Base-by-base conservation (phyloP, 2,888 invertebrate species). In the Scelioninae gen. 1 region DNA sequence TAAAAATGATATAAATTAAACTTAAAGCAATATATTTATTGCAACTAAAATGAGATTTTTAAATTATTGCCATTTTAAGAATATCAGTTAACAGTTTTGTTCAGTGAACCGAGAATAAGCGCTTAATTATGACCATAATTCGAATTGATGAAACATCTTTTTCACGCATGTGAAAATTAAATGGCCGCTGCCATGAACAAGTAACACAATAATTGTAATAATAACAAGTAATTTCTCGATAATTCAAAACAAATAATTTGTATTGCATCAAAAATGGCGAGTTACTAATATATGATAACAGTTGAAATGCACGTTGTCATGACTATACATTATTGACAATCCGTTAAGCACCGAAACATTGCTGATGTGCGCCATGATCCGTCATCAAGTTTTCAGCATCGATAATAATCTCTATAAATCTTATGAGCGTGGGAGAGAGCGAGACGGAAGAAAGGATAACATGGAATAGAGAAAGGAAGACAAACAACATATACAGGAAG, bases 381-480 rank as follows among this genome's bases (percentile, higher is more conserved):
- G 74, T 74, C 74, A 74, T 74, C 74, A 34, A 74, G 74, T 74
- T 74, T 74, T 74, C 74, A 74, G 62, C 55, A 62, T 63, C 55
- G 34, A 63, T 63, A 55, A 74, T 63, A n/a, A n/a, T n/a, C 74
- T 55, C 53, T 45, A 62, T 62, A 53, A 72, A 72, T 62, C 72
- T 53, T 51, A n/a, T 13, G 32, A 55, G 15, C 45, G 34, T 15
- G n/a, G 15, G 13, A n/a, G n/a, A n/a, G n/a, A n/a, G n/a, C n/a
- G n/a, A n/a, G n/a, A n/a, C n/a, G n/a, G n/a, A n/a, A n/a, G n/a
- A n/a, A n/a, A n/a, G n/a, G n/a, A n/a, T n/a, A n/a, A n/a, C n/a
- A n/a, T n/a, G n/a, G n/a, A n/a, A n/a, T n/a, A n/a, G n/a, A n/a
- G n/a, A n/a, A n/a, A n/a, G 15, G 32, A 56, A 11, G 13, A 60